Evolutionary conservation across 2,888 invertebrate genomes (phyloP), one percentile per base, ranked within the genome.

Genomic region (Tetramorium bicarinatum): DNA sequence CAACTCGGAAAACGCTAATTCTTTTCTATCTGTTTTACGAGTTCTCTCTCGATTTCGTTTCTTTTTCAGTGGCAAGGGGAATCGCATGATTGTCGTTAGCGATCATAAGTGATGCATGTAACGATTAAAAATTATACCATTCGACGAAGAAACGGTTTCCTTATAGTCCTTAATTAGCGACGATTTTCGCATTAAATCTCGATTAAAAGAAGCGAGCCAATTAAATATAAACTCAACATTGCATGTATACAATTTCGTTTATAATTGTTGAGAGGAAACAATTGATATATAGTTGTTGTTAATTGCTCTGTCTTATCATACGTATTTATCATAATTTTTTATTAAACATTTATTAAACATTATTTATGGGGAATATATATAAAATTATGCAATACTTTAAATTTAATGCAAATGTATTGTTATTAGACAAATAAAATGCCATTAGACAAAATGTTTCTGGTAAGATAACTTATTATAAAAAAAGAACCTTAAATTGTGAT

Each of bases 21-120:
- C 29, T 74, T 52, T 18, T 52, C 18, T 7, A 21, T 15, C 21
- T 52, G 8, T 64, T 76, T 77, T 64, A 66, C n/a, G 54, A 77
- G 13, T 54, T 25, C 15, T 44, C 9, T 34, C 41, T 66, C 38
- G 52, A 41, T 41, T 66, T 66, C 2, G 13, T 77, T 52, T 77
- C 38, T 77, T 77, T 77, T 44, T 66, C 41, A 38, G 1, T 15
- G 15, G n/a, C n/a, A 15, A 61, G 15, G 7, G 34, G 29, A 54
- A 54, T 77, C 66, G 54, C 9, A 25, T 76, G 13, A 18, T 66
- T 25, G 13, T 76, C 52, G 49, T 76, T 64, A 76, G 41, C 25
- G 15, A 41, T 25, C 41, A 25, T 77, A 66, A 52, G 38, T 18
- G 52, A 6, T 41, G 7, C 21, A 9, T 62, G 21, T 77, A 77